phyloP scores from a whole-genome alignment of 2,888 invertebrate species.

The Adelphocoris suturalis region DNA sequence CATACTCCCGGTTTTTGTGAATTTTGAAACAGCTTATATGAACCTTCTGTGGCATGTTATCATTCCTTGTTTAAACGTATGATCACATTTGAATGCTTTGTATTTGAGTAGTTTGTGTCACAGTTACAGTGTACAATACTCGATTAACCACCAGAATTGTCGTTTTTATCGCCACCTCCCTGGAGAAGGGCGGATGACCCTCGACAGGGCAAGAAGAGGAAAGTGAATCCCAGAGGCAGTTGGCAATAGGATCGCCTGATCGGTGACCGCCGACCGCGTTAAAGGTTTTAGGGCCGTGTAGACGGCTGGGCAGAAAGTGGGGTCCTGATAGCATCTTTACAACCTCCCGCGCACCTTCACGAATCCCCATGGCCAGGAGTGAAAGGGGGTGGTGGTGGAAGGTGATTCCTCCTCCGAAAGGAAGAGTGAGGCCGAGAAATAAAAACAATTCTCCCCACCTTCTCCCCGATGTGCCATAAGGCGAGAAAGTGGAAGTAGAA shows the following conservation, averaged over 20 bases:
- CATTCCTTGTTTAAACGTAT: too few species aligned
- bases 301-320: constrained; percentile 24
- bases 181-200: constrained; percentile 1
- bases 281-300: constrained; percentile 41
- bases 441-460: constrained; percentile 11
- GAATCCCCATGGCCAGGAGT: neutral
- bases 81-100: too few species aligned
- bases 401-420: neutral
- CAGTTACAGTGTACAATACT: too few species aligned
- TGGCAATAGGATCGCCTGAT: constrained; percentile 7
- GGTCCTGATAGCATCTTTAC: constrained; percentile 36
- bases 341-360: constrained; percentile 35
- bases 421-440: neutral
- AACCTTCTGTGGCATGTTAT: too few species aligned
- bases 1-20: too few species aligned
- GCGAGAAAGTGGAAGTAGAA: neutral
- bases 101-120: too few species aligned
- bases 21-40: too few species aligned
- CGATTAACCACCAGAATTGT: too few species aligned
- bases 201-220: neutral
- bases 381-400: too few species aligned
- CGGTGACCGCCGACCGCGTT: constrained; percentile 39
- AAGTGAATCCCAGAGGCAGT: constrained; percentile 42
- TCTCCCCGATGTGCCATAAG: constrained; percentile 16
- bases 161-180: too few species aligned